Base-by-base conservation (phyloP, 2,888 invertebrate species). In the Brachyptera putata region DNA sequence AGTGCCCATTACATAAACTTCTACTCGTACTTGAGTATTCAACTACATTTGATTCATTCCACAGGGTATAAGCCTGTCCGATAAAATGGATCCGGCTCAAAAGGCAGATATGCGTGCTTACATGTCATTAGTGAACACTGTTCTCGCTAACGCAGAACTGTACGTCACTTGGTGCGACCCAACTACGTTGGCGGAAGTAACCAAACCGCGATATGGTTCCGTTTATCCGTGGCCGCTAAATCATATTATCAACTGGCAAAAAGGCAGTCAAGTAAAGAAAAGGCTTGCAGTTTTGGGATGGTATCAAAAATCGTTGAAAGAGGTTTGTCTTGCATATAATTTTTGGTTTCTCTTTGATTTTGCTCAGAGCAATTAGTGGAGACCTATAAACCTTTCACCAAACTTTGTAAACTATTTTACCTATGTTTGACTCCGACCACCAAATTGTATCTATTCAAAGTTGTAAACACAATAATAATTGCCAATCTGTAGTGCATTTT, bases 181-280 rank as follows among this genome's bases (percentile, higher is more conserved):
- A 53, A 81, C 84, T 53, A 93, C 93, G 0, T 87, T 88, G 67
- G 83, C 85, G 60, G 83, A 86, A 62, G 87, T 95, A 1, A 97
- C 97, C 0, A 86, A 85, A 62, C 82, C 84, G 0, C 81, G 97
- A 4, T 90, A 93, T 74, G 91, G 95, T 0, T 89, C 89, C 0
- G 91, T 92, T 1, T 94, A 92, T 76, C 92, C 95, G 0, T 98
- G 95, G 90, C 98, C 98, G 0, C 75, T 98, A 3, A 91, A 89
- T 71, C 79, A 84, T 70, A 76, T 94, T 34, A 83, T 95, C 70
- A 93, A 91, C 1, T 84, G 87, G 74, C 79, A 83, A 37, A 95
- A 94, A 70, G 79, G 87, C 43, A 78, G 80, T 66, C 77, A 84
- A 64, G 82, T 92, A 0, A 77, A 83, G 5, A 85, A 86, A 64